Base-by-base conservation (phyloP, 2,888 invertebrate species). In the Dolomedes plantarius region DNA sequence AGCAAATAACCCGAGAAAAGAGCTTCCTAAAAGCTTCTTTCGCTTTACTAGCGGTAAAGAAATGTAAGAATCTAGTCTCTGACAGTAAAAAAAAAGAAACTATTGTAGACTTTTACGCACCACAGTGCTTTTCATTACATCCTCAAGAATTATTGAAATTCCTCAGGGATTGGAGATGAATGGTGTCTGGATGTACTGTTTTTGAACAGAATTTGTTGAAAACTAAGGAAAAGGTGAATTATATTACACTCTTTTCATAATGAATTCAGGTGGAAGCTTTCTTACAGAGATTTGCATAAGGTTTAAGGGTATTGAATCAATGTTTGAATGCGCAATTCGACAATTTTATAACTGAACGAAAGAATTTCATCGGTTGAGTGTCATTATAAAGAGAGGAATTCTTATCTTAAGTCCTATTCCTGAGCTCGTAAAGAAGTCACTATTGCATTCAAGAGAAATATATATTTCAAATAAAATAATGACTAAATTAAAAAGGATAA, bases 81-180 rank as follows among this genome's bases (percentile, higher is more conserved):
- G 5, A 29, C 46, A 56, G 65, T 74, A 74, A 74, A 39, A 80
- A 46, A 76, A 0, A n/a, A n/a, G n/a, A 74, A 76, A 0, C 41
- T 32, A 68, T n/a, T 28, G 27, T 56, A 36, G 28, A 81, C 68
- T 74, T 68, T 46, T 41, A 29, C 56, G 23, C 36, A 28, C 28
- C 19, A 39, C 74, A 81, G 68, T 81, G 46, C 69, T 36, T 69
- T 68, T 23, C 16, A 75, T 19, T 39, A 27, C 62, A 19, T 62
- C 68, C 75, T 69, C 64, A 81, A 75, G 75, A 75, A 75, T 74
- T 67, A 19, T 28, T 32, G 75, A 69, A 56, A 81, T 74, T 75
- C 81, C 56, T 19, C 41, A 9, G 75, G 56, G 80, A 80, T 0
- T 3, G 23, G 7, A 11, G 5, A 2, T 31, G 32, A 71, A 78